Conservation (phyloP, 37 sponge, comb jelly and placozoan genomes). For the Amphimedon queenslandica region DNA sequence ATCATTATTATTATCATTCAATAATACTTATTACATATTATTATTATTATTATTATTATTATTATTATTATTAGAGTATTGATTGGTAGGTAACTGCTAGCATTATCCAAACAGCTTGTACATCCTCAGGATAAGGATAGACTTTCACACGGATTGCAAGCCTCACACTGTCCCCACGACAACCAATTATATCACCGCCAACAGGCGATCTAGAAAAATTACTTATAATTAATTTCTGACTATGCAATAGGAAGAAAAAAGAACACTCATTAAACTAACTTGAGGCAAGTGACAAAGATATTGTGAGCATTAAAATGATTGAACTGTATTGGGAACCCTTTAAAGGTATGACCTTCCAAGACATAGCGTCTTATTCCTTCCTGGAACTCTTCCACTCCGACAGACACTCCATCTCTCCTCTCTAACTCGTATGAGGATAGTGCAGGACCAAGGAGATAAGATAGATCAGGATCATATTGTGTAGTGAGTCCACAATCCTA, state of each 20-base stretch:
- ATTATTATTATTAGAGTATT: constrained; percentile 25
- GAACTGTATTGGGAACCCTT: constrained; percentile 96
- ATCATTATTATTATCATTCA: constrained; percentile 3
- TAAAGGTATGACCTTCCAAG: constrained; percentile 91
- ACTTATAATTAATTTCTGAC: background rate
- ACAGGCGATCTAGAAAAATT: constrained; percentile 70
- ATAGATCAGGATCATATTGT: constrained; percentile 84
- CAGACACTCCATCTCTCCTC: constrained; percentile 66
- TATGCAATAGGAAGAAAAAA: background rate
- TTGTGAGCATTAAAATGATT: constrained; percentile 57
- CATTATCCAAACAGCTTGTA: constrained; percentile 95
- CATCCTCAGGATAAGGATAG: constrained; percentile 84
- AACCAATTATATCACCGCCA: constrained; percentile 83
- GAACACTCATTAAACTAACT: constrained; percentile 38
- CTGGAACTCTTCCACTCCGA: constrained; percentile 92
- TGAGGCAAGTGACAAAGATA: constrained; percentile 75
- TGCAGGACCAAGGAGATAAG: constrained; percentile 83
- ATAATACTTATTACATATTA: no score
- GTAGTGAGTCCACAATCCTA: constrained; percentile 82
- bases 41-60: no score
- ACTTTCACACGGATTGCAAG: constrained; percentile 79
- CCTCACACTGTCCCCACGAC: constrained; percentile 85
- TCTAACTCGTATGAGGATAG: constrained; percentile 93
- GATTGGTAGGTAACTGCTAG: constrained; percentile 87
- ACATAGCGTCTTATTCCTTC: constrained; percentile 79